Evolutionary conservation across 2,797 vertebrate genomes (phyloP).

Genomic region (Ctenochaetus hawaiiensis): DNA sequence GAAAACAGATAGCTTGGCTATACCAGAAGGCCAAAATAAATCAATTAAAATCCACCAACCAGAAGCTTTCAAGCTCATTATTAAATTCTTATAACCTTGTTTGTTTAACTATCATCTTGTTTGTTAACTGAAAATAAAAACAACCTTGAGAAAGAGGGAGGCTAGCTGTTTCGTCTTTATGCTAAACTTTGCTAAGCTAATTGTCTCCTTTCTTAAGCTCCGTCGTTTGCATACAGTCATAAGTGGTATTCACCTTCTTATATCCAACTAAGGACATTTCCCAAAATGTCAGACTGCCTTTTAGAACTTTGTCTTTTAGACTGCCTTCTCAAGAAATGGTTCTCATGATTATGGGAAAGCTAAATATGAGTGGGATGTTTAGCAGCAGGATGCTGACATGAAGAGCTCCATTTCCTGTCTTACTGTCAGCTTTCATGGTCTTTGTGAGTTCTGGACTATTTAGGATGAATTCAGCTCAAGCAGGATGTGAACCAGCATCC

Average conservation of each 20-base stretch:
- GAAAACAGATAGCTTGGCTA: background rate
- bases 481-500: constrained; percentile 52
- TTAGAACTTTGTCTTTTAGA: too few relatives aligned
- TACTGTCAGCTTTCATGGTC: constrained; percentile 9
- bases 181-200: background rate
- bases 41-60: background rate
- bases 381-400: background rate
- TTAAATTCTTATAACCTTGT: background rate
- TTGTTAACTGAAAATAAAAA: background rate
- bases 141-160: background rate
- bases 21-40: background rate
- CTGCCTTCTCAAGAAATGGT: background rate
- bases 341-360: background rate
- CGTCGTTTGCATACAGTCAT: too few relatives aligned
- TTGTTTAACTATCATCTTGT: too few relatives aligned
- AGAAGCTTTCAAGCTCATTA: background rate
- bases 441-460: constrained; percentile 28
- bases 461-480: constrained; percentile 36
- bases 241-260: background rate
- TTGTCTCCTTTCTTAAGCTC: too few relatives aligned
- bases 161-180: background rate
- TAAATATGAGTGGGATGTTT: background rate
- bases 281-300: too few relatives aligned
- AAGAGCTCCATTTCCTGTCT: constrained; percentile 41
- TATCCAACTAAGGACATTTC: too few relatives aligned